phyloP scores from a whole-genome alignment of 2,888 invertebrate species.

The Pammene fasciana region DNA sequence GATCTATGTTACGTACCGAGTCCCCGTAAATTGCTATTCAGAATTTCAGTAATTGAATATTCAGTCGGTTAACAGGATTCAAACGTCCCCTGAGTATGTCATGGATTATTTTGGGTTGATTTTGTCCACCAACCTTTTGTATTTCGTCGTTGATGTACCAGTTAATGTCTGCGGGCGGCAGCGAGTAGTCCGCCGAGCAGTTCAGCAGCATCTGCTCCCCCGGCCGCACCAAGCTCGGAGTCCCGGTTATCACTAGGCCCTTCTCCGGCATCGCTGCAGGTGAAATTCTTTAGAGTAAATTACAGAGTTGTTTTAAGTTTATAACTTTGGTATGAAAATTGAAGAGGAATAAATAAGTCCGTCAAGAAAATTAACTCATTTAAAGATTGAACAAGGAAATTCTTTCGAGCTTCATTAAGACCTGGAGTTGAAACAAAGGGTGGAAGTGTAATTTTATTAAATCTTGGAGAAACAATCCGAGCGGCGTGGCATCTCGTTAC shows the following conservation, averaged over 20 bases:
- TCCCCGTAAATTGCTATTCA: too few relatives aligned
- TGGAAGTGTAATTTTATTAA: too few relatives aligned
- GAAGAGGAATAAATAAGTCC: constrained; percentile 39
- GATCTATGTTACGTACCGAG: too few relatives aligned
- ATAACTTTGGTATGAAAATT: constrained; percentile 40
- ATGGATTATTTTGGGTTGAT: not conserved
- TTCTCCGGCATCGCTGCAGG: constrained; percentile 49
- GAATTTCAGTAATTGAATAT: too few relatives aligned
- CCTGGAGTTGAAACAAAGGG: too few relatives aligned
- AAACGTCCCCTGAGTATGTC: too few relatives aligned
- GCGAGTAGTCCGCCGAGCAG: constrained; percentile 75
- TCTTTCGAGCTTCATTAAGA: too few relatives aligned
- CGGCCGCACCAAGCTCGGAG: constrained; percentile 58
- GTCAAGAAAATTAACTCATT: constrained; percentile 24
- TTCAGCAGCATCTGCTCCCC: constrained; percentile 65
- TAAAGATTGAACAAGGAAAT: too few relatives aligned
- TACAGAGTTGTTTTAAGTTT: constrained; percentile 44
- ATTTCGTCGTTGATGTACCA: constrained; percentile 45
- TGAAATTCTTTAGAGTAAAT: constrained; percentile 64
- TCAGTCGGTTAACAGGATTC: too few relatives aligned
- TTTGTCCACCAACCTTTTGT: constrained; percentile 37
- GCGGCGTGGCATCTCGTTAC: too few relatives aligned
- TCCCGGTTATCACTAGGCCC: too few relatives aligned
- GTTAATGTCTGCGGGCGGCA: constrained; percentile 77
- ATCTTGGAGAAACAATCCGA: too few relatives aligned